Base-by-base conservation (phyloP, 2,113 vertebrate genomes). In the Phrynocephalus versicolor region DNA sequence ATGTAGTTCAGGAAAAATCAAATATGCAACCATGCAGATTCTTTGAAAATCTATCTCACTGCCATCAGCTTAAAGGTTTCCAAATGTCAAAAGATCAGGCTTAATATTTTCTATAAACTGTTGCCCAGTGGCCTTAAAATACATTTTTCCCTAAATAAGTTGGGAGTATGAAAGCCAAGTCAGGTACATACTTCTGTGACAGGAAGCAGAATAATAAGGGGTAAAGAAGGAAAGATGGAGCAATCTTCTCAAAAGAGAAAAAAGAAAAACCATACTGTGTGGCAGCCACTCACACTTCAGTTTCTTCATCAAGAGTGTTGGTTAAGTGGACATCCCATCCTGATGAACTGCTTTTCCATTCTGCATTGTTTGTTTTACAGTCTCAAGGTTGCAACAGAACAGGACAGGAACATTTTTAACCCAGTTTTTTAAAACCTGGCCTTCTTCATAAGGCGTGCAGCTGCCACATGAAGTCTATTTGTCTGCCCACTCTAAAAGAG, bases 41-140 rank as follows among this genome's bases (percentile, higher is more conserved):
- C 14, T 33, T 62, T 72, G 30, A 72, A 79, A n/a, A 13, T 55
- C 45, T 12, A 39, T 41, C 6, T 23, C 7, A 25, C 18, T 16
- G 58, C 39, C 86, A 89, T 8, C 67, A n/a, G n/a, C n/a, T n/a
- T n/a, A 88, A 88, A 74, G 16, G 30, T 70, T 79, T 92, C 33
- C 45, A 74, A 89, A 86, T 65, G 85, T 91, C 55, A 90, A 85
- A 91, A 51, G 65, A 6, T 18, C 77, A 65, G 23, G 1, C 85
- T 91, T 15, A 81, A 79, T 76, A 65, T 57, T 81, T 85, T n/a
- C 71, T 60, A 10, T 51, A 60, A 84, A 89, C 6, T 30, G 19
- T 85, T 15, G n/a, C n/a, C 69, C 70, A 83, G 21, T 41, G 80
- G 39, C 62, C 77, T 71, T 73, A 79, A 0, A 1, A 76, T 45